phyloP scores from a whole-genome alignment of 2,888 invertebrate species.

The Syrista parreyssii region DNA sequence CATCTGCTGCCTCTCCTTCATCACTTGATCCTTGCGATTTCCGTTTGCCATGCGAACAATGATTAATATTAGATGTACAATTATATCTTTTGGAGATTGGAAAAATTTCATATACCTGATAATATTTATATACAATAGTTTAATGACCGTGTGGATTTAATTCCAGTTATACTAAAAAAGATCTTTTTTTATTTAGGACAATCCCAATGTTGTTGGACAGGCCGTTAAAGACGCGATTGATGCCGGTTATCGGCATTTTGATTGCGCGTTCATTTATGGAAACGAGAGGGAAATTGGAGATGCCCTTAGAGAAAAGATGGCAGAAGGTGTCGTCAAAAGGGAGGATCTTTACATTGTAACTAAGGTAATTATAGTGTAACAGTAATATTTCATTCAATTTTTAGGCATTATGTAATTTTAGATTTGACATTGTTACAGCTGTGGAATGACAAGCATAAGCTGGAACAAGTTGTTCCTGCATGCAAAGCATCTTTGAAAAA shows the following conservation, averaged over 20 bases:
- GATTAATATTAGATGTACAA: not conserved
- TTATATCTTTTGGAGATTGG: not conserved
- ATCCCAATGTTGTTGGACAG: conserved; percentile 61
- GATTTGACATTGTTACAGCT: conserved; percentile 30
- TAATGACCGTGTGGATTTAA: not conserved
- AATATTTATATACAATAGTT: not conserved
- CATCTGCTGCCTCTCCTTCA: too few relatives aligned
- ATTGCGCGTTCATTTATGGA: conserved; percentile 68
- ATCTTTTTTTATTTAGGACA: conserved; percentile 54
- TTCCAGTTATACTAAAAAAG: not conserved
- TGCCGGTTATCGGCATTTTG: conserved; percentile 74
- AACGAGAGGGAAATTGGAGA: conserved; percentile 64
- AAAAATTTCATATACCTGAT: not conserved
- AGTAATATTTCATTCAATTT: not conserved
- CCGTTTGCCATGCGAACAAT: too few relatives aligned
- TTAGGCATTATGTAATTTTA: not conserved
- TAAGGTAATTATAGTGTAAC: conserved; percentile 47
- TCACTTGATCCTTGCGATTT: too few relatives aligned
- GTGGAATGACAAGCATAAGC: conserved; percentile 75
- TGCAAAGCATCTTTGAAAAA: conserved; percentile 54
- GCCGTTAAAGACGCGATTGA: conserved; percentile 72
- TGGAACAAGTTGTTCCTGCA: conserved; percentile 35
- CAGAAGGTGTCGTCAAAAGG: conserved; percentile 62
- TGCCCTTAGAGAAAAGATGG: conserved; percentile 63
- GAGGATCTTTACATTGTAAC: conserved; percentile 65